These are phyloP conservation scores for Drosophila parvula DNA, from an alignment of 1,140 invertebrate genomes.

Conservation along the genomic window DNA sequence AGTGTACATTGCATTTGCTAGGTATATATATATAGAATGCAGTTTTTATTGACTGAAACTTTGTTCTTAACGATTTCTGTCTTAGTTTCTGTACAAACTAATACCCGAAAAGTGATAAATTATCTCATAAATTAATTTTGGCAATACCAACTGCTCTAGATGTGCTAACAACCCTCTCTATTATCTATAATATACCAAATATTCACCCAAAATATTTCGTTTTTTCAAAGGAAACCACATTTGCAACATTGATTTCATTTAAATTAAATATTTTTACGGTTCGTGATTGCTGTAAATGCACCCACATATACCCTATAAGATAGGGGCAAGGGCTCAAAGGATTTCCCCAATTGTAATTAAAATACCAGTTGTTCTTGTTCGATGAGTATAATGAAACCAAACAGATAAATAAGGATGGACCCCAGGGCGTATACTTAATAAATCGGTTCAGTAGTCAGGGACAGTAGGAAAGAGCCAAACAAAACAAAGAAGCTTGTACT, in stretches of 20 bases:
- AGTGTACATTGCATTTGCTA: not conserved
- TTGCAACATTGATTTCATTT: not conserved
- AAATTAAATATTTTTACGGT: not conserved
- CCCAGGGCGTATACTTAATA: constrained; percentile 1
- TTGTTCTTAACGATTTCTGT: not conserved
- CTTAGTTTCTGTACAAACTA: too few relatives aligned
- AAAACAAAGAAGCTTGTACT: not conserved
- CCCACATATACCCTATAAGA: too few relatives aligned
- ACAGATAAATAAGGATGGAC: not conserved
- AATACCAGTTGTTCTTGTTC: not conserved
- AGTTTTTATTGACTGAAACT: not conserved
- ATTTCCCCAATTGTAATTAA: not conserved
- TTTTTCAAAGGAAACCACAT: too few relatives aligned
- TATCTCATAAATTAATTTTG: too few relatives aligned
- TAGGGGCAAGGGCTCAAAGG: not conserved
- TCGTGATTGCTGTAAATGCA: not conserved
- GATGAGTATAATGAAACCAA: not conserved
- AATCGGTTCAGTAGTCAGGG: not conserved
- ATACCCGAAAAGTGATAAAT: too few relatives aligned
- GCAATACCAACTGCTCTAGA: too few relatives aligned
- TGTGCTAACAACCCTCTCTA: too few relatives aligned
- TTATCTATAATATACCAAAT: not conserved
- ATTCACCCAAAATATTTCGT: not conserved
- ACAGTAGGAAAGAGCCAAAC: not conserved
- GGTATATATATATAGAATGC: not conserved